Evolutionary conservation across 2,888 invertebrate species (phyloP).

Genomic region (Thera obeliscata): DNA sequence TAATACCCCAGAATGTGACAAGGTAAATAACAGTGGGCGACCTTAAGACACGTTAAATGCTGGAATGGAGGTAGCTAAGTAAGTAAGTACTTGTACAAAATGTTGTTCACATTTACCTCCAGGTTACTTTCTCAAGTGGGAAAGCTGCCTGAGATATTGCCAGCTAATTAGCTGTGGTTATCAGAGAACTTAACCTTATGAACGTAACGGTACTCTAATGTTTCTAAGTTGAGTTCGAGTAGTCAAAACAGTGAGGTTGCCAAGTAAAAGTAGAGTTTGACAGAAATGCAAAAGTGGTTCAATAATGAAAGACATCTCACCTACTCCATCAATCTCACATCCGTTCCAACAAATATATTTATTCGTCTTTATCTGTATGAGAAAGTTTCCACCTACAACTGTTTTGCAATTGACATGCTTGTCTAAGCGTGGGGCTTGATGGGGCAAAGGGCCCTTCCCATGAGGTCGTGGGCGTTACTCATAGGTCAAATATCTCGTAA

Average conservation of each 20-base stretch:
- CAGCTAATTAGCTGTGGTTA: constrained; percentile 47
- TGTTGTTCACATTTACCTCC: constrained; percentile 46
- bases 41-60: constrained; percentile 3
- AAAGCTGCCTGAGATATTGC: constrained; percentile 46
- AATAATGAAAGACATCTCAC: constrained; percentile 5
- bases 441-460: constrained; percentile 42
- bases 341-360: constrained; percentile 29
- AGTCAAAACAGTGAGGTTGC: constrained; percentile 16
- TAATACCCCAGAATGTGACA: not conserved
- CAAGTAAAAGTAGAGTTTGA: not conserved
- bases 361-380: constrained; percentile 30
- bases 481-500: constrained; percentile 44
- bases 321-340: constrained; percentile 39
- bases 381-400: constrained; percentile 40
- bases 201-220: constrained; percentile 32
- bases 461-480: constrained; percentile 41
- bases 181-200: constrained; percentile 34
- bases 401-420: constrained; percentile 40
- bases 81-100: constrained; percentile 19
- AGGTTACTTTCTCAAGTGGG: constrained; percentile 50
- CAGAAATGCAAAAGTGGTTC: constrained; percentile 1
- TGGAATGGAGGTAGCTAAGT: constrained; percentile 28
- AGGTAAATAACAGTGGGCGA: constrained; percentile 6
- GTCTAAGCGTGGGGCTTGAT: constrained; percentile 39
- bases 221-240: constrained; percentile 7